Evolutionary conservation across 2,888 invertebrate genomes (phyloP), one percentile per base, ranked within the genome.

Genomic region (Subacronicta megacephala): DNA sequence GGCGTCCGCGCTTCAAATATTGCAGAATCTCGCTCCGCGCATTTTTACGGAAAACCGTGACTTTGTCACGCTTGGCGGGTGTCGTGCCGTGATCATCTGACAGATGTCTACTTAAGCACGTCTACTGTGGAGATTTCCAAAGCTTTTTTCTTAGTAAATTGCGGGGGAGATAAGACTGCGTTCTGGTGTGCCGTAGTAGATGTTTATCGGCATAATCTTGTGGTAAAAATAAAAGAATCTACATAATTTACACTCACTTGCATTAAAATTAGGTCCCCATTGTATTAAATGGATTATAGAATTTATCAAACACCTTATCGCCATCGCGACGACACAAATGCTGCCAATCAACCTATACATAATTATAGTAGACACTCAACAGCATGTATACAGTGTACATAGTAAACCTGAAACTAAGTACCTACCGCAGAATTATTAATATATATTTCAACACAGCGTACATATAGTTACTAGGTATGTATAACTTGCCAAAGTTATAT

Each of bases 81-180:
- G 72, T 61, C 57, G 63, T 57, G 58, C 55, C 69, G 65, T 72
- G 67, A 77, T 76, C 72, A 81, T 78, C 81, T 75, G 77, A 76
- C 77, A 75, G 78, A 74, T 72, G 76, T 68, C 76, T 80, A 75
- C 80, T 81, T 80, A 76, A 73, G 81, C 81, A 81, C 81, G 81
- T 80, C 68, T 64, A 57, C 65, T 55, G 52, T 55, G 49, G 58
- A 59, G 63, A 61, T 69, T 77, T 58, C 61, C 50, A 63, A 59
- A 64, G 54, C 44, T 65, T 78, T 76, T 75, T 67, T 61, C 57
- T 60, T 63, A 61, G 56, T 57, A 64, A 66, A 67, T 67, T 70
- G 62, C 55, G 58, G 54, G 54, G 49, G 50, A 72, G 66, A 75
- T 75, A 69, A 69, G 65, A 44, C 40, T 26, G 54, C 31, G 55